Conservation (phyloP, 2,888 invertebrate species). For the Megaustenia siamemsis region DNA sequence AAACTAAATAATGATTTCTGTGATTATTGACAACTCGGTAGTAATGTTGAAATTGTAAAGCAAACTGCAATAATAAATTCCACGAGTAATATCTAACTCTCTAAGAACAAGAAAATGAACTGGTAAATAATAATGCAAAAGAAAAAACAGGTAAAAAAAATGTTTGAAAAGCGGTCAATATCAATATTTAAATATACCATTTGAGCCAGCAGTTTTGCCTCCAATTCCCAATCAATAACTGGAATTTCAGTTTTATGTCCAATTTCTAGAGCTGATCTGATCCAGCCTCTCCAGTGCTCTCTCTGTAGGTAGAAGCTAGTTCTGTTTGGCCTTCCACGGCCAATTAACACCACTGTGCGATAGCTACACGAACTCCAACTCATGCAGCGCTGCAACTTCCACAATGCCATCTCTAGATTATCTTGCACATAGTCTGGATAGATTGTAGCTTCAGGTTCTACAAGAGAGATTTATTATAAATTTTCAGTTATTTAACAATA, state of each 20-base stretch:
- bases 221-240: constrained; percentile 50
- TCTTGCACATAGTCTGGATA: constrained; percentile 55
- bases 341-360: constrained; percentile 47
- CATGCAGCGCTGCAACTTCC: constrained; percentile 55
- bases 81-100: no score
- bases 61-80: no score
- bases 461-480: not conserved
- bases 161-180: no score
- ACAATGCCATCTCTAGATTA: constrained; percentile 53
- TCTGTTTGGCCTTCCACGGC: constrained; percentile 50
- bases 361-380: constrained; percentile 52
- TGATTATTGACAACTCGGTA: no score
- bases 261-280: constrained; percentile 51
- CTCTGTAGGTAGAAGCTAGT: constrained; percentile 53
- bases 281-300: constrained; percentile 55
- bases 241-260: constrained; percentile 41
- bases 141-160: no score
- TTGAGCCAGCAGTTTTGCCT: constrained; percentile 50
- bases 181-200: constrained; percentile 49
- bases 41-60: no score
- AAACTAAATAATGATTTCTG: no score
- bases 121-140: no score
- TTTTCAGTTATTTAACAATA: not conserved
- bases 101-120: no score
- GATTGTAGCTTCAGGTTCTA: constrained; percentile 46